Evolutionary conservation across 2,888 invertebrate species (phyloP).

Genomic region (Zele albiditarsus): DNA sequence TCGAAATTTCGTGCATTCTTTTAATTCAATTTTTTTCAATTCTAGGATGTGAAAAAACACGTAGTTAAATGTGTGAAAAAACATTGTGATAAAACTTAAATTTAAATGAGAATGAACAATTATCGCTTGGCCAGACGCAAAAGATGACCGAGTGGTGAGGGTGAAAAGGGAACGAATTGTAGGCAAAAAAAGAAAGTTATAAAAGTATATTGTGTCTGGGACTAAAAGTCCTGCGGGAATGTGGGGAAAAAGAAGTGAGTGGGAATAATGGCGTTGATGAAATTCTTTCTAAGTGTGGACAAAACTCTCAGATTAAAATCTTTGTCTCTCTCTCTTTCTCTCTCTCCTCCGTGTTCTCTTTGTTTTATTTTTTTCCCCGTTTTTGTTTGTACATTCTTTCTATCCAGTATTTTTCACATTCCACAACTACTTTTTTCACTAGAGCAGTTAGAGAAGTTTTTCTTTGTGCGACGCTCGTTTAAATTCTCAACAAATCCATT

Average conservation of each 20-base stretch:
- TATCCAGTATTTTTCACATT: conserved; percentile 32
- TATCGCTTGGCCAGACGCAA: neutral
- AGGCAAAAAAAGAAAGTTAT: neutral
- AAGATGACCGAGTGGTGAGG: no score
- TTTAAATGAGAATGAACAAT: conserved; percentile 11
- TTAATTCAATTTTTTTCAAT: neutral
- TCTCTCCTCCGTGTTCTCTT: neutral
- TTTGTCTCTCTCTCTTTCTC: neutral
- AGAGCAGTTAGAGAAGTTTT: conserved; percentile 15
- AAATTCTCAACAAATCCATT: conserved; percentile 25
- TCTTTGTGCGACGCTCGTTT: neutral
- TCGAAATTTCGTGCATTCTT: neutral
- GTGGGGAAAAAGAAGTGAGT: conserved; percentile 25
- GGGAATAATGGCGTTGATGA: conserved; percentile 63
- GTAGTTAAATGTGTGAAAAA: neutral
- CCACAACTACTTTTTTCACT: conserved; percentile 33
- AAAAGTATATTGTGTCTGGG: conserved; percentile 13
- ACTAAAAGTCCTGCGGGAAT: conserved; percentile 11
- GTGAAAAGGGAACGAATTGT: no score
- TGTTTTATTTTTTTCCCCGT: conserved; percentile 3
- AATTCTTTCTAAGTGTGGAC: conserved; percentile 56
- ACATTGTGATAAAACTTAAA: conserved; percentile 10
- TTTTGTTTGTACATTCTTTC: conserved; percentile 33
- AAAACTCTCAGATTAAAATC: conserved; percentile 58
- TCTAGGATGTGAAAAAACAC: neutral